These are phyloP conservation scores for Gymnoscopelus microlampas DNA, from an alignment of 2,797 vertebrate species.

Conservation along the genomic window DNA sequence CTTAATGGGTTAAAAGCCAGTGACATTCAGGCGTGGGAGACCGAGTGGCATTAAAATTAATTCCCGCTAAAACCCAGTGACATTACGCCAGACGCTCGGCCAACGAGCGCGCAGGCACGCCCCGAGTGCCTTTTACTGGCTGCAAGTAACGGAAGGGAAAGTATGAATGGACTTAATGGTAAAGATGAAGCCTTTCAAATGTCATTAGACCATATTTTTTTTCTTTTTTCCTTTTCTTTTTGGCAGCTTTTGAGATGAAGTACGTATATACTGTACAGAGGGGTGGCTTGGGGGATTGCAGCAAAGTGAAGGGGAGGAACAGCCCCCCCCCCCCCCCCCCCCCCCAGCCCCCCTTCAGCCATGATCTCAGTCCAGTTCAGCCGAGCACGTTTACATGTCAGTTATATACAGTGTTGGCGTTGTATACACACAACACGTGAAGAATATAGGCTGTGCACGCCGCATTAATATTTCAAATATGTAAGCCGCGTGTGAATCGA, in stretches of 20 bases:
- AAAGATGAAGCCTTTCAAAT: conserved; percentile 65
- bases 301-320: conserved; percentile 27
- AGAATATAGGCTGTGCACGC: neutral
- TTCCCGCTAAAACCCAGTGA: conserved; percentile 78
- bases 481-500: conserved; percentile 6
- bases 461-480: conserved; percentile 18
- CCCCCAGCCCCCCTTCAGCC: conserved; percentile 19
- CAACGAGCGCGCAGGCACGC: conserved; percentile 33
- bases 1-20: no score
- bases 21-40: conserved; percentile 80
- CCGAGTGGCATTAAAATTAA: conserved; percentile 80
- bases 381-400: conserved; percentile 51
- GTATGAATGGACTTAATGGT: conserved; percentile 31
- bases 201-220: conserved; percentile 62
- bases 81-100: conserved; percentile 65
- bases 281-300: conserved; percentile 36
- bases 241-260: conserved; percentile 52
- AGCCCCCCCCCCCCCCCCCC: neutral
- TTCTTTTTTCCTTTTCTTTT: conserved; percentile 37
- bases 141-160: conserved; percentile 26
- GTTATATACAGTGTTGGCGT: neutral
- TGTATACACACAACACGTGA: conserved; percentile 17
- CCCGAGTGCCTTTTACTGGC: conserved; percentile 39
- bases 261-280: conserved; percentile 47
- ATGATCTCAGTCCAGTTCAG: conserved; percentile 63